Conservation (phyloP, 2,113 vertebrate species). For the Okapia johnstoni region DNA sequence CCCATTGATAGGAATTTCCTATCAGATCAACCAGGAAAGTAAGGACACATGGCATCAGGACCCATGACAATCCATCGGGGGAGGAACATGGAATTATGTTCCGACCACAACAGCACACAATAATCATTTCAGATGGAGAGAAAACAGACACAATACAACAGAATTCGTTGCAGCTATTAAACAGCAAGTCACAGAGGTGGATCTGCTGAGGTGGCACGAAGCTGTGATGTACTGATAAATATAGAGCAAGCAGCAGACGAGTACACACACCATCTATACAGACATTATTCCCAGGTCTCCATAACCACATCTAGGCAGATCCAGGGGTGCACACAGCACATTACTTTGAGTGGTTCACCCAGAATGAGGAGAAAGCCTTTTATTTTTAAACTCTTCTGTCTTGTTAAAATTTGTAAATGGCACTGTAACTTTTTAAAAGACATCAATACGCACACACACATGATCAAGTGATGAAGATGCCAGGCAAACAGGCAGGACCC, state of each 20-base stretch:
- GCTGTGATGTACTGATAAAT: no score
- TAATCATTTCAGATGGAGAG: background rate
- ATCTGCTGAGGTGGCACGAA: background rate
- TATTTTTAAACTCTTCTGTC: background rate
- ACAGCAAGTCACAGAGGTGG: background rate
- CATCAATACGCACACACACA: background rate
- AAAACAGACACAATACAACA: background rate
- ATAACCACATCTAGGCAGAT: background rate
- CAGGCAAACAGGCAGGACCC: background rate
- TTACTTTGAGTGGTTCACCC: background rate
- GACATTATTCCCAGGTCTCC: background rate
- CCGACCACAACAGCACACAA: background rate
- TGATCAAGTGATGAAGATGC: background rate
- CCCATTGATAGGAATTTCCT: background rate
- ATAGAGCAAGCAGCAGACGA: rapidly evolving
- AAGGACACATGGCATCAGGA: background rate
- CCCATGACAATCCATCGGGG: background rate
- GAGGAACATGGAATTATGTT: background rate
- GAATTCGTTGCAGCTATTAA: background rate
- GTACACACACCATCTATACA: background rate
- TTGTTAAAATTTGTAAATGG: background rate
- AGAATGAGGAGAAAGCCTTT: background rate
- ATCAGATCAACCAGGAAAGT: background rate
- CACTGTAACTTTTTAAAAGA: background rate
- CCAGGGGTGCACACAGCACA: background rate